phyloP scores from a whole-genome alignment of 2,113 vertebrate species.

The Cromileptes altivelis region DNA sequence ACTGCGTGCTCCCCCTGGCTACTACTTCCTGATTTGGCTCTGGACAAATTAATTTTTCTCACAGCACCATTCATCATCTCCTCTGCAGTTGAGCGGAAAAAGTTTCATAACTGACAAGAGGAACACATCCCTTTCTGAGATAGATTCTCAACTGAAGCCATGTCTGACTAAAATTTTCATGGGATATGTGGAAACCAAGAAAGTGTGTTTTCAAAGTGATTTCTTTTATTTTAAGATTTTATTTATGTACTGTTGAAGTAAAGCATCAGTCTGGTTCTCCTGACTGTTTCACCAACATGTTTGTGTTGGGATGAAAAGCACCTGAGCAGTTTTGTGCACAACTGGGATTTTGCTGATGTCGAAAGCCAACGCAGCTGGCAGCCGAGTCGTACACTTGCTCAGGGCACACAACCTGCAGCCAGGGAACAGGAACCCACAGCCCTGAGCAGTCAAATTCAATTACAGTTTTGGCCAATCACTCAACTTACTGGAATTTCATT shows the following conservation, averaged over 20 bases:
- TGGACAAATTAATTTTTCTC: constrained; percentile 37
- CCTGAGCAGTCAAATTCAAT: neutral
- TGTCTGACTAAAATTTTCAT: constrained; percentile 3
- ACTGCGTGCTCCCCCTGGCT: constrained; percentile 7
- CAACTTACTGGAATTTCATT: neutral
- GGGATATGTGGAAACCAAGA: neutral
- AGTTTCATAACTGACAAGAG: constrained; percentile 30
- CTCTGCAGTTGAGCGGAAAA: constrained; percentile 8
- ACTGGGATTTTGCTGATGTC: neutral
- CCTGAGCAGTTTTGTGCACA: neutral
- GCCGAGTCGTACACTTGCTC: constrained; percentile 5
- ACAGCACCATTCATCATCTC: constrained; percentile 37
- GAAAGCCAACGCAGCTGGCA: constrained; percentile 6
- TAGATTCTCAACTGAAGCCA: neutral
- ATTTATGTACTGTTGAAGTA: neutral
- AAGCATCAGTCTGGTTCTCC: neutral
- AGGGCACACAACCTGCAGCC: neutral
- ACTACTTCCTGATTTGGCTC: constrained; percentile 36
- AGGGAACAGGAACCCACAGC: neutral
- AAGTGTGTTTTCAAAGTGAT: neutral
- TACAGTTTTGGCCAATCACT: neutral
- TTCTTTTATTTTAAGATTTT: neutral
- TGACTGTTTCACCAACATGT: neutral
- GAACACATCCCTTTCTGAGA: neutral
- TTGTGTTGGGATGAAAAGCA: neutral